Conservation (phyloP, 2,113 vertebrate species). For the Isichthys henryi region DNA sequence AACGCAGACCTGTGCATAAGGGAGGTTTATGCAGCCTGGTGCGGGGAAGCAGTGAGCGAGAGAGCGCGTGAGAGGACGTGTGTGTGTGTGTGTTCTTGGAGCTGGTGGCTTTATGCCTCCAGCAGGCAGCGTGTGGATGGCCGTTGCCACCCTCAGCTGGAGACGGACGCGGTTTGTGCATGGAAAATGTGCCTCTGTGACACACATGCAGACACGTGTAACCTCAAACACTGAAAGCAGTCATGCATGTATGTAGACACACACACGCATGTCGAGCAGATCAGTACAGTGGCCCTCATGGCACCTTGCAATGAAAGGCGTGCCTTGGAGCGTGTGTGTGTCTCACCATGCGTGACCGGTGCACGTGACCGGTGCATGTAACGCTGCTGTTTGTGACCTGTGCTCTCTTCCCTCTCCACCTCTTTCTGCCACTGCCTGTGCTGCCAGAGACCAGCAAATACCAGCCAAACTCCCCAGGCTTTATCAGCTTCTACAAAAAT, state of each 20-base stretch:
- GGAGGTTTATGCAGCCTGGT: constrained; percentile 44
- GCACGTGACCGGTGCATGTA: not conserved
- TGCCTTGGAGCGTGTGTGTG: constrained; percentile 48
- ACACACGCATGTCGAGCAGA: not conserved
- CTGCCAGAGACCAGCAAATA: constrained; percentile 35
- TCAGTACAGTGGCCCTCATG: constrained; percentile 23
- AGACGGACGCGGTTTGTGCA: not conserved
- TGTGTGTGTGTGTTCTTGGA: constrained; percentile 27
- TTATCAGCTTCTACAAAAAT: constrained; percentile 60
- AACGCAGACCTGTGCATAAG: constrained; percentile 26
- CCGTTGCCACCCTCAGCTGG: not conserved
- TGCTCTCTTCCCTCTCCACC: not conserved
- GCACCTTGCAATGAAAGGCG: constrained; percentile 61
- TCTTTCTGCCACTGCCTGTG: not conserved
- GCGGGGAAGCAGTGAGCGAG: constrained; percentile 33
- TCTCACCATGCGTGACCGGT: constrained; percentile 26
- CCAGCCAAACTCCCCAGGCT: constrained; percentile 48
- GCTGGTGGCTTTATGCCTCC: not conserved
- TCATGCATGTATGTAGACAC: constrained; percentile 4
- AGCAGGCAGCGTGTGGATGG: not conserved
- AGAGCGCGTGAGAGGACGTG: constrained; percentile 10
- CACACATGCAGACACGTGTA: not conserved
- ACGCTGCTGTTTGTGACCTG: not conserved
- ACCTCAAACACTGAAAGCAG: constrained; percentile 18
- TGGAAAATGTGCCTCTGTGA: not conserved